phyloP scores from a whole-genome alignment of 2,888 invertebrate genomes.

The Cosmia pyralina region DNA sequence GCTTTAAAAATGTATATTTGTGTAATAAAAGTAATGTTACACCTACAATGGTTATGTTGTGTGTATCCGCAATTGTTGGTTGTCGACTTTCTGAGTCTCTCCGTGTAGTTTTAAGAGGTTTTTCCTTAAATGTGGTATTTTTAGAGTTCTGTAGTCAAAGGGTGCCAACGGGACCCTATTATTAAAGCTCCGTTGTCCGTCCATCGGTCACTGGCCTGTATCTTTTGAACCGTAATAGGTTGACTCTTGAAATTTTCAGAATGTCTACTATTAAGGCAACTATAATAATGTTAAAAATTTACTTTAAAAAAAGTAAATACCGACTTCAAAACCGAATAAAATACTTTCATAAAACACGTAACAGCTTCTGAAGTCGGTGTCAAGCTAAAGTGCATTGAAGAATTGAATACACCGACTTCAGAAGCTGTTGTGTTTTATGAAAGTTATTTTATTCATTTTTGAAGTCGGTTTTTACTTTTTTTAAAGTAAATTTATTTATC shows the following conservation, averaged over 20 bases:
- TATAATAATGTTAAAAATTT: no score
- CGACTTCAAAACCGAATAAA: no score
- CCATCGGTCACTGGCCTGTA: background rate
- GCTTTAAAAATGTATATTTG: background rate
- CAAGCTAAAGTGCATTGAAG: no score
- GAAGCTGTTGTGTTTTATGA: no score
- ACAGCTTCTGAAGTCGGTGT: no score
- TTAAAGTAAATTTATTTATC: no score
- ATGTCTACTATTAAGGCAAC: background rate
- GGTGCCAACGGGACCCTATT: background rate
- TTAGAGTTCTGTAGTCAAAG: background rate
- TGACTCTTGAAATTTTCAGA: background rate
- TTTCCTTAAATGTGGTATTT: background rate
- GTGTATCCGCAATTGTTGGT: slow-evolving; percentile 8
- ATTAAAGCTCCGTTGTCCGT: background rate
- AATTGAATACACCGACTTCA: no score
- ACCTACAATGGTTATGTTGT: background rate
- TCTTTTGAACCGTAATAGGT: background rate
- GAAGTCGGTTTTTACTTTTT: no score
- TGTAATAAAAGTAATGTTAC: background rate
- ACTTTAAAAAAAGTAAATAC: no score
- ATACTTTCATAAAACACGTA: no score
- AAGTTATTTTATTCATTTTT: no score
- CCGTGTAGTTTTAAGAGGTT: slow-evolving; percentile 2
- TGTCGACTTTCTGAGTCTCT: background rate